phyloP scores from a whole-genome alignment of 1,140 invertebrate genomes.

The Capitella teleta region DNA sequence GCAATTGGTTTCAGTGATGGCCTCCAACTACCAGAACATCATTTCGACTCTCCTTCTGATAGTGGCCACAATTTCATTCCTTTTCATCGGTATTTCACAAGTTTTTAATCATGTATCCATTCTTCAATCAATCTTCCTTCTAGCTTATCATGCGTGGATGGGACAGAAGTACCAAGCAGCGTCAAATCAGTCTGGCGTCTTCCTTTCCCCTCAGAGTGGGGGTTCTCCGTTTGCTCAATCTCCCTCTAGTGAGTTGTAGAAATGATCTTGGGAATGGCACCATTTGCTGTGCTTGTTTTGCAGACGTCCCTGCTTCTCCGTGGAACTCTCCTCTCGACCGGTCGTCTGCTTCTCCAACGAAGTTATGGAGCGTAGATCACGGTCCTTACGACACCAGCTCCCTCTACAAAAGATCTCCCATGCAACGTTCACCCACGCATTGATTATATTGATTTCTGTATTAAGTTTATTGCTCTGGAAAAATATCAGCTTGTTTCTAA shows the following conservation, averaged over 20 bases:
- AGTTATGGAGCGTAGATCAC: slow-evolving; percentile 3
- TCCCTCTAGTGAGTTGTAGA: not conserved
- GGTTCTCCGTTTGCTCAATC: not conserved
- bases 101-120: not conserved
- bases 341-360: not conserved
- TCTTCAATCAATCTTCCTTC: not conserved
- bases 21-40: slow-evolving; percentile 27
- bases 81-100: slow-evolving; percentile 30
- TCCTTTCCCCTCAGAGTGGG: not conserved
- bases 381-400: slow-evolving; percentile 3
- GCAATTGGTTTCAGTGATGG: slow-evolving; percentile 16
- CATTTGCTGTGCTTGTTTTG: not conserved
- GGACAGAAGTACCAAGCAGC: not conserved
- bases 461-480: too few relatives aligned
- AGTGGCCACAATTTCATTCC: slow-evolving; percentile 21
- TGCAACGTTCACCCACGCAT: too few relatives aligned
- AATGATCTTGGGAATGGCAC: not conserved
- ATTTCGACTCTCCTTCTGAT: slow-evolving; percentile 22
- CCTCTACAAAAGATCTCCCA: slow-evolving; percentile 2
- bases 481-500: too few relatives aligned
- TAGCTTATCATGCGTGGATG: slow-evolving; percentile 8
- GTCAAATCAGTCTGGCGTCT: not conserved
- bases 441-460: too few relatives aligned
- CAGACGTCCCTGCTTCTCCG: not conserved
- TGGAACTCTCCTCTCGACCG: not conserved